Base-by-base conservation (phyloP, 2,797 vertebrate species). In the Limosa lapponica region DNA sequence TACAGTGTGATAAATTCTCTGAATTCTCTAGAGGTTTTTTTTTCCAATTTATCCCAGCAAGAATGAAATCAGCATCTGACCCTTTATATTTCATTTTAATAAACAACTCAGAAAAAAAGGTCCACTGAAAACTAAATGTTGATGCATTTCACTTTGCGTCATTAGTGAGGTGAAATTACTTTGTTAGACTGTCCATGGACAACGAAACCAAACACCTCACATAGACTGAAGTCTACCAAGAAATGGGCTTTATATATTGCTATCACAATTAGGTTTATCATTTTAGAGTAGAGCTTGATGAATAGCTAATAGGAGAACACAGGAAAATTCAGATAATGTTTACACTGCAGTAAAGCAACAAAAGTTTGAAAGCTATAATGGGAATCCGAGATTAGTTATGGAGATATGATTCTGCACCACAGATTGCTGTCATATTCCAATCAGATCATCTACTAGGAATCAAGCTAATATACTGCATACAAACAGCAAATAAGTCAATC, bases 401-500 rank as follows among this genome's bases (percentile, higher is more conserved):
- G 84, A 77, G 62, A 78, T 87, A 22, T 19, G 25, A 69, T 87
- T 95, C 57, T 91, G 72, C 72, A 91, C 20, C 66, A 87, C 91
- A 91, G 93, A 94, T 85, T 93, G 88, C 93, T 95, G 82, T 86
- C 73, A 88, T 72, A 58, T 80, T 91, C 65, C 71, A 49, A 92
- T 91, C 66, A 95, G 64, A 89, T 80, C 79, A 95, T 82, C 59
- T 55, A 36, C 64, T 6, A 93, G 49, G 73, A 94, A 90, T 80
- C 78, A 82, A 64, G 30, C 34, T 66, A 86, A 91, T 87, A 55
- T 52, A 67, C 34, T 44, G 85, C 82, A 41, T 89, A 80, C 69
- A 77, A 92, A 78, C 71, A 89, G 72, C 85, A 93, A 82, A 80
- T 89, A 89, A 94, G 72, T 96, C 93, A 93, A 91, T 94, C 91